Evolutionary conservation across 2,888 invertebrate genomes (phyloP).

Genomic region (Agriopis aurantiaria): DNA sequence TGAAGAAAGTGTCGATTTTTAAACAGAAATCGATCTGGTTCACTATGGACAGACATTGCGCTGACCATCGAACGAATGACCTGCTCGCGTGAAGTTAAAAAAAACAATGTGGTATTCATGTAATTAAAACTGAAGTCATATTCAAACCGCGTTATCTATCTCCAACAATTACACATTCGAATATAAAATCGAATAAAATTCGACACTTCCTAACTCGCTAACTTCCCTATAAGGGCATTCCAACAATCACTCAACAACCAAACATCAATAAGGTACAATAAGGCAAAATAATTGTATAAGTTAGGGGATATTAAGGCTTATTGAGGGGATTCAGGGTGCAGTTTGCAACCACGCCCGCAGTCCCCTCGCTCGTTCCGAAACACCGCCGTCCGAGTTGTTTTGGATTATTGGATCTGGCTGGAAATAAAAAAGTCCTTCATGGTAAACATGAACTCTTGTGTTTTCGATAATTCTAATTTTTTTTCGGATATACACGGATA

Average conservation of each 20-base stretch:
- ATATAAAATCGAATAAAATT: neutral
- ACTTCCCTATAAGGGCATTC: constrained; percentile 40
- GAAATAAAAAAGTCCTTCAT: constrained; percentile 25
- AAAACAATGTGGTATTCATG: neutral
- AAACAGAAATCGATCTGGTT: neutral
- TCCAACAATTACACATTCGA: too few relatives aligned
- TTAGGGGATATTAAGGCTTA: constrained; percentile 44
- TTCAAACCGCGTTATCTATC: too few relatives aligned
- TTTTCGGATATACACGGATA: too few relatives aligned
- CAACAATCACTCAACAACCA: constrained; percentile 24
- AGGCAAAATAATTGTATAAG: constrained; percentile 49
- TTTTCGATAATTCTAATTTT: too few relatives aligned
- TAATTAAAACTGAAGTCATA: too few relatives aligned
- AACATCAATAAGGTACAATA: constrained; percentile 39
- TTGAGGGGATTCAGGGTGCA: constrained; percentile 60
- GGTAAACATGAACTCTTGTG: too few relatives aligned
- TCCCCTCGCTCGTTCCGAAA: constrained; percentile 74
- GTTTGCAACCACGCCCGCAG: constrained; percentile 81
- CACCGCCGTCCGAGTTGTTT: constrained; percentile 71
- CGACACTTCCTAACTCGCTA: constrained; percentile 30
- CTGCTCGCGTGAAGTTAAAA: neutral
- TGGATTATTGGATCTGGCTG: constrained; percentile 74
- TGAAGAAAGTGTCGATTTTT: constrained; percentile 1
- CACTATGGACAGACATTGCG: too few relatives aligned
- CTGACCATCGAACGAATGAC: neutral